Percentiles rank a stretch among this genome's conserved stretches.
Evolutionary conservation across 1,140 invertebrate genomes (phyloP).

Genomic region (Nixonia krombeini): DNA sequence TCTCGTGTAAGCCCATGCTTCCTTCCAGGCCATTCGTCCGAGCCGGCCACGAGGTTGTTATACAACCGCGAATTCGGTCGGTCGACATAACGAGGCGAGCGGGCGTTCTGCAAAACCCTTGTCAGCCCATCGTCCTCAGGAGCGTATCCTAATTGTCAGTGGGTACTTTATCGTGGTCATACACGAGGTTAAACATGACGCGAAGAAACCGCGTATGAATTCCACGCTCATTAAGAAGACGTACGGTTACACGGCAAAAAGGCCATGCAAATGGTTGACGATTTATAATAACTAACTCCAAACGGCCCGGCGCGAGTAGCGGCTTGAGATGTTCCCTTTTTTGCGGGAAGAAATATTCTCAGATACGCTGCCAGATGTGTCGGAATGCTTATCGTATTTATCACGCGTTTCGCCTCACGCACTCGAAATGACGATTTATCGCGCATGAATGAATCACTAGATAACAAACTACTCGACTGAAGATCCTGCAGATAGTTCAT

Average conservation of each 20-base stretch:
- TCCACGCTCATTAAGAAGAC: slow-evolving; percentile 34
- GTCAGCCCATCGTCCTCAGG: slow-evolving; percentile 31
- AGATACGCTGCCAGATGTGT: too few relatives aligned
- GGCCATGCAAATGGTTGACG: slow-evolving; percentile 26
- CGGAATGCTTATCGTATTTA: too few relatives aligned
- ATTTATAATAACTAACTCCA: slow-evolving; percentile 36
- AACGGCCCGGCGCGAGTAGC: too few relatives aligned
- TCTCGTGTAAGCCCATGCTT: slow-evolving; percentile 5
- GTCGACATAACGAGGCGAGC: slow-evolving; percentile 29
- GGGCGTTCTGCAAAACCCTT: slow-evolving; percentile 32
- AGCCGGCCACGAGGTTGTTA: slow-evolving; percentile 27
- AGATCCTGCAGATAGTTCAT: too few relatives aligned
- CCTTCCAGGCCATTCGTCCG: slow-evolving; percentile 13
- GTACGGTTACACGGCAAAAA: slow-evolving; percentile 18
- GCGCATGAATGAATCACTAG: too few relatives aligned
- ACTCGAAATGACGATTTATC: too few relatives aligned
- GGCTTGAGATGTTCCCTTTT: too few relatives aligned
- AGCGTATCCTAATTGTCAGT: slow-evolving; percentile 36
- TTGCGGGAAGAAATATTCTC: too few relatives aligned
- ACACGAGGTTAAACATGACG: slow-evolving; percentile 19
- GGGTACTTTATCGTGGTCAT: slow-evolving; percentile 29
- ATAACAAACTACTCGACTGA: too few relatives aligned
- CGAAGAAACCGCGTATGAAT: slow-evolving; percentile 34
- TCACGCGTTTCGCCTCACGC: too few relatives aligned
- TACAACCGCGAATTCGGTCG: slow-evolving; percentile 28